Base-by-base conservation (phyloP, 2,113 vertebrate genomes). In the Corythornis cristatus region DNA sequence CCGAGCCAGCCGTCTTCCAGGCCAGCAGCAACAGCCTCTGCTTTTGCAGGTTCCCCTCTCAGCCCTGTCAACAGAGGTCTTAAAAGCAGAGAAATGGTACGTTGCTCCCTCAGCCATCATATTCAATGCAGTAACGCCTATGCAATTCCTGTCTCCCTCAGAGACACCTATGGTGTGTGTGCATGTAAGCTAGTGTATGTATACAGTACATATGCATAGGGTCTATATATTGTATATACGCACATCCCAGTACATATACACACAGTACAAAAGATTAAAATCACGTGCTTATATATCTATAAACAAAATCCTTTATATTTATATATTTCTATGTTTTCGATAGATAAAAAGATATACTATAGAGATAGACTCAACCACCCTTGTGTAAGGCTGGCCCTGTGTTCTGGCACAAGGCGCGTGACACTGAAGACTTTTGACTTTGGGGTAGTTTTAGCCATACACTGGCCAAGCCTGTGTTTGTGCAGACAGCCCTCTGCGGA, bases 261-360 rank as follows among this genome's bases (percentile, higher is more conserved):
- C 97, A 94, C 96, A 97, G 86, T 97, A 88, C 93, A 97, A 96
- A 96, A 97, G 94, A 97, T 85, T 83, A 86, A 94, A 97, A 97
- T 98, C 97, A 97, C 97, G 8, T 97, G 91, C 92, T 97, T 98
- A 98, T 98, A 96, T 97, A 98, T 98, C 97, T 98, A 97, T 97
- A 98, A 98, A 98, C 97, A 96, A 98, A 98, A 98, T 97, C 96
- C 93, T 98, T 97, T 98, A 98, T 98, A 98, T 98, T 98, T 98
- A 98, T 98, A 98, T 98, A 98, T 98, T 97, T 98, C 96, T 98
- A 98, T 98, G 97, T 98, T 98, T 97, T 97, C 97, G 11, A 97
- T 97, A 97, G 97, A 97, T 98, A 96, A 97, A 98, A 97, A 97
- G 92, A 97, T 96, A 98, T 97, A 97, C 96, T 97, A 97, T 97